These are phyloP conservation scores for Chironomus tentans DNA, from an alignment of 2,888 invertebrate species.

Conservation along the genomic window DNA sequence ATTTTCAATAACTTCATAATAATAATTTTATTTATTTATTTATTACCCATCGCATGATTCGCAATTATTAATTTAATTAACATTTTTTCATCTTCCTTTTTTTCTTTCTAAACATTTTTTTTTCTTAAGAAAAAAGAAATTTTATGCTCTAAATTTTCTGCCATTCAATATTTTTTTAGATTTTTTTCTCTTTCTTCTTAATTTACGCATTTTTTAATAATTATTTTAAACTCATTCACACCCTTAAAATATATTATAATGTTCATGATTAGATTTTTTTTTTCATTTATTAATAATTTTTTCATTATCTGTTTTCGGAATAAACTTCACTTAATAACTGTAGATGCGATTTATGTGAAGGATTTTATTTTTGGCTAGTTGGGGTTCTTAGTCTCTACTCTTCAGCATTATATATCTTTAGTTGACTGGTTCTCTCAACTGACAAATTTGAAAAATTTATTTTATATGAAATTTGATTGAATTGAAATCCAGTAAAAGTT, in stretches of 20 bases:
- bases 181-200: constrained; percentile 3
- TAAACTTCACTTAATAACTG: constrained; percentile 10
- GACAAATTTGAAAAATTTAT: too few relatives aligned
- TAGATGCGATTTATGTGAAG: neutral
- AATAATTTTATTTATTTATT: neutral
- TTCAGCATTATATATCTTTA: too few relatives aligned
- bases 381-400: neutral
- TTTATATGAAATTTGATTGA: too few relatives aligned
- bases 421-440: too few relatives aligned
- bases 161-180: constrained; percentile 20
- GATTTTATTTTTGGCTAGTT: neutral
- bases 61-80: constrained; percentile 8
- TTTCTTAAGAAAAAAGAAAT: neutral
- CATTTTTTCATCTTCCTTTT: neutral
- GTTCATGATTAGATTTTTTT: neutral
- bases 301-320: neutral
- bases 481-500: too few relatives aligned
- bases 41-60: too few relatives aligned
- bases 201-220: constrained; percentile 10
- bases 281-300: neutral
- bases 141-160: neutral
- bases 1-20: neutral
- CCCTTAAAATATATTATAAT: neutral
- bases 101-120: neutral
- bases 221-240: constrained; percentile 23